These are phyloP conservation scores for Calidris pygmaea DNA, from an alignment of 2,113 vertebrate species.

Conservation along the genomic window DNA sequence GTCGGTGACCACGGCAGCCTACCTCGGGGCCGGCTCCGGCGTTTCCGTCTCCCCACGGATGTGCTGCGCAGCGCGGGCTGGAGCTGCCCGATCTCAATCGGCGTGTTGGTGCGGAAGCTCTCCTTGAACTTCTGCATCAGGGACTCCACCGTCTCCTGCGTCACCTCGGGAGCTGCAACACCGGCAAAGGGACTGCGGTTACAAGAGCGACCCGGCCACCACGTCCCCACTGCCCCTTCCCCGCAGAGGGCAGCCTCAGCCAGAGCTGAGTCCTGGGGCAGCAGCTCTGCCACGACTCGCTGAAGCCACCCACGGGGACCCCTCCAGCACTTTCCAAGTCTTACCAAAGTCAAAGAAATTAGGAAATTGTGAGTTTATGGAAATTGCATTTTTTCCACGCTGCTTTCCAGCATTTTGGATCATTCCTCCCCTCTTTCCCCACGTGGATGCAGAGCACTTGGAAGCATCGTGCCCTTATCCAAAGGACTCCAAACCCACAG, in stretches of 20 bases:
- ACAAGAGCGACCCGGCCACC: background rate
- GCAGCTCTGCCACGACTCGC: background rate
- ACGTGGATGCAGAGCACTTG: rapidly evolving
- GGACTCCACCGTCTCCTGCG: slow-evolving; percentile 91
- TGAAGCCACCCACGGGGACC: rapidly evolving
- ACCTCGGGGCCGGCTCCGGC: slow-evolving; percentile 88
- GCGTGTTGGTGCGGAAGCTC: slow-evolving; percentile 91
- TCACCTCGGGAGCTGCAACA: slow-evolving; percentile 80
- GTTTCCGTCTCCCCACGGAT: slow-evolving; percentile 83
- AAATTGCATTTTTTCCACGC: rapidly evolving
- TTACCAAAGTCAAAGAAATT: background rate
- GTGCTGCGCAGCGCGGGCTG: slow-evolving; percentile 85
- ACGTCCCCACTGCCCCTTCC: background rate
- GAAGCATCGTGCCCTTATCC: background rate
- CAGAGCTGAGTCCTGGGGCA: rapidly evolving
- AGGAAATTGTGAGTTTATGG: rapidly evolving
- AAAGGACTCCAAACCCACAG: background rate
- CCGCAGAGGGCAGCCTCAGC: rapidly evolving
- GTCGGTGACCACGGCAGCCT: background rate
- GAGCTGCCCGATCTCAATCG: slow-evolving; percentile 90
- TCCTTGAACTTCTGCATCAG: slow-evolving; percentile 98
- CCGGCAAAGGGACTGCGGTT: slow-evolving; percentile 43
- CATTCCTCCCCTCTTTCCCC: background rate
- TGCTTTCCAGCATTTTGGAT: background rate
- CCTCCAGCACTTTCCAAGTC: background rate